Evolutionary conservation across 2,797 vertebrate species (phyloP).

Genomic region (Aeoliscus strigatus): DNA sequence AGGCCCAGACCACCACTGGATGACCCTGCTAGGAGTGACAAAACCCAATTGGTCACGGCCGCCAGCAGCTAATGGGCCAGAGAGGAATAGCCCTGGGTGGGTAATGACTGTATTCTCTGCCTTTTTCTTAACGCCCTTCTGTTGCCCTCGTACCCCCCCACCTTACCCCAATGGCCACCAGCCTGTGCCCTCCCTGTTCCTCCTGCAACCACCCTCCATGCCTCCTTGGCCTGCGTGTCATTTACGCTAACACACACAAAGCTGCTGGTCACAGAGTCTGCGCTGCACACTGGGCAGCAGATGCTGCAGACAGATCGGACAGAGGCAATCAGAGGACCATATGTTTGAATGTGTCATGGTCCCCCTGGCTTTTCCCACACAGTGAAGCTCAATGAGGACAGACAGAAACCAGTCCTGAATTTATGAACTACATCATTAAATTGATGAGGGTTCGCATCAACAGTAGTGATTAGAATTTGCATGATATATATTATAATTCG

Average conservation of each 20-base stretch:
- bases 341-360: conserved; percentile 89
- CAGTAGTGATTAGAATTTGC: background rate
- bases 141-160: conserved; percentile 51
- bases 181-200: conserved; percentile 44
- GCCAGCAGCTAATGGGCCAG: conserved; percentile 97
- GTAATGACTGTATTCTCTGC: conserved; percentile 97
- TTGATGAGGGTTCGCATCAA: background rate
- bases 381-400: background rate
- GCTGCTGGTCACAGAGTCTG: conserved; percentile 84
- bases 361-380: conserved; percentile 41
- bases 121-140: conserved; percentile 73
- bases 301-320: conserved; percentile 84
- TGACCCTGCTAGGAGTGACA: conserved; percentile 91
- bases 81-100: conserved; percentile 85
- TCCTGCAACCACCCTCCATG: conserved; percentile 18
- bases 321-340: conserved; percentile 86
- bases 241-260: conserved; percentile 32
- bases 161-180: conserved; percentile 45
- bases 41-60: conserved; percentile 98
- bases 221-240: conserved; percentile 21
- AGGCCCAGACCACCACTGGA: conserved; percentile 80
- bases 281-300: conserved; percentile 87
- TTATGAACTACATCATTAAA: background rate
- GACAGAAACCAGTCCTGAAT: background rate
- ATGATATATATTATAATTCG: no score